phyloP scores from a whole-genome alignment of 2,113 vertebrate species.

The Dryoscopus gambensis region DNA sequence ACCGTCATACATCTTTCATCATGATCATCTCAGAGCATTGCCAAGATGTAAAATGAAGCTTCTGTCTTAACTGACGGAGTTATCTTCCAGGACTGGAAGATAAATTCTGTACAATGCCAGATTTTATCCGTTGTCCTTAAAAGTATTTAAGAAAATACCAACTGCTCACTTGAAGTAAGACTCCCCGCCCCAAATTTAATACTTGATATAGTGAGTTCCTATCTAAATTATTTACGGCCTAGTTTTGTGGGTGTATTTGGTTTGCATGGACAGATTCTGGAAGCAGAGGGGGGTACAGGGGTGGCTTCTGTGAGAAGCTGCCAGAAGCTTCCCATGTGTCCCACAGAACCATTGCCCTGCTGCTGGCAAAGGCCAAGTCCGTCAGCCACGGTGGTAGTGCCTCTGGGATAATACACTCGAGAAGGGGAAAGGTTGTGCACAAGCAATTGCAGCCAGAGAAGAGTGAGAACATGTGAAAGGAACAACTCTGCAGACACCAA shows the following conservation, averaged over 20 bases:
- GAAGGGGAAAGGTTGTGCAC: background rate
- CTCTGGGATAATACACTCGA: background rate
- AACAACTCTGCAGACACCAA: background rate
- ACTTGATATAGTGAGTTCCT: background rate
- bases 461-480: background rate
- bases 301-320: background rate
- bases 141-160: background rate
- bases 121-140: background rate
- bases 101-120: background rate
- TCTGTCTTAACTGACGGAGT: background rate
- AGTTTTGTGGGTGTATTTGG: background rate
- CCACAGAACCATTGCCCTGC: background rate
- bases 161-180: background rate
- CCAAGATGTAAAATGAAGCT: background rate
- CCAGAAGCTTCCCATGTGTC: background rate
- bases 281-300: fast-evolving
- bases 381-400: background rate
- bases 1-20: background rate
- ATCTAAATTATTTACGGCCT: background rate
- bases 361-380: background rate
- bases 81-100: background rate
- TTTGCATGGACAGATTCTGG: background rate
- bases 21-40: background rate
- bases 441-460: background rate
- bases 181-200: background rate